These are phyloP conservation scores for Sebastes schlegelii DNA, from an alignment of 2,113 vertebrate species.

Conservation along the genomic window DNA sequence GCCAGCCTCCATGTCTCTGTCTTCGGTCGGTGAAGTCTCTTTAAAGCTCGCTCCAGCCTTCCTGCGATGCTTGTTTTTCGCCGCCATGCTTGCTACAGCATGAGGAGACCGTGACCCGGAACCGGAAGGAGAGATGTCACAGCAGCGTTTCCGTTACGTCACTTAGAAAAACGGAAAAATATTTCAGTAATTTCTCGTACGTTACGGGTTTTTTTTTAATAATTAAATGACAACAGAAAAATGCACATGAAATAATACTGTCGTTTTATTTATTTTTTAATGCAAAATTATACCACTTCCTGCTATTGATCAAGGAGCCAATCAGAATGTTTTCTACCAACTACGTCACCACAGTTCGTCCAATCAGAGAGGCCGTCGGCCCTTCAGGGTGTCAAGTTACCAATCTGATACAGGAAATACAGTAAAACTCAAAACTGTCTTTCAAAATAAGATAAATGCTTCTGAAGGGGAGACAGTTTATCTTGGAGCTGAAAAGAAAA, in stretches of 20 bases:
- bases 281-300: background rate
- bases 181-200: background rate
- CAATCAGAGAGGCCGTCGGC: constrained; percentile 39
- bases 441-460: constrained; percentile 23
- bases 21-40: constrained; percentile 13
- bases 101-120: constrained; percentile 59
- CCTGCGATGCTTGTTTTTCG: constrained; percentile 65
- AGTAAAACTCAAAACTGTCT: background rate
- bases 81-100: constrained; percentile 76
- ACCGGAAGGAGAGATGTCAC: background rate
- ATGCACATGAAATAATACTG: background rate
- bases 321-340: background rate
- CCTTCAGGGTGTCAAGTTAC: accelerated
- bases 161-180: accelerated
- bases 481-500: too few species aligned
- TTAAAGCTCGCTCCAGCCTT: constrained; percentile 1
- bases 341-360: background rate
- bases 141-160: background rate
- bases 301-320: background rate
- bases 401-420: background rate
- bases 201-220: background rate
- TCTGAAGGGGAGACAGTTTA: too few species aligned
- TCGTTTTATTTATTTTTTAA: background rate
- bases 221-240: accelerated
- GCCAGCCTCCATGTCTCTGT: constrained; percentile 10